phyloP scores from a whole-genome alignment of 2,888 invertebrate species.

The Hyles lineata region DNA sequence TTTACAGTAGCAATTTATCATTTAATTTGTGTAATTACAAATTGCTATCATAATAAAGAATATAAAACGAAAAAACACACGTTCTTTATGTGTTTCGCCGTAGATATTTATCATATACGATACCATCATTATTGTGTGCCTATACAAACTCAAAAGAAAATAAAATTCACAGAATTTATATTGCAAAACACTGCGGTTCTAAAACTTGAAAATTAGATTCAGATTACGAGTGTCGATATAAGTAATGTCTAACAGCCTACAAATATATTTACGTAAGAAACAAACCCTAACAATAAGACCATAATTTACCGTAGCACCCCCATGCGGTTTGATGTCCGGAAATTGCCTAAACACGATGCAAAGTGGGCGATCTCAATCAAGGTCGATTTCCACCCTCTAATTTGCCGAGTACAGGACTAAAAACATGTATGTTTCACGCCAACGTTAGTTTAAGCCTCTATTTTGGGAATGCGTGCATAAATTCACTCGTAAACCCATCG shows the following conservation, averaged over 20 bases:
- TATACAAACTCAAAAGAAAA: no score
- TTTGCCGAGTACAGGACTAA: background rate
- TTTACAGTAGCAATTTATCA: no score
- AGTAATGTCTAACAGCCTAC: background rate
- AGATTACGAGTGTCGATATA: no score
- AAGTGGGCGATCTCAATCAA: slow-evolving; percentile 13
- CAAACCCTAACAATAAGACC: background rate
- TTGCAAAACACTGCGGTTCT: no score
- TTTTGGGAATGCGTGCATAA: background rate
- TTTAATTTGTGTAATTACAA: no score
- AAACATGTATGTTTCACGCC: background rate
- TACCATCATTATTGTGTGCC: no score
- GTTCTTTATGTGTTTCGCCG: no score
- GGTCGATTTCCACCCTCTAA: slow-evolving; percentile 6
- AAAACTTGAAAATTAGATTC: no score
- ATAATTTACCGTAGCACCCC: background rate
- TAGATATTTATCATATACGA: no score
- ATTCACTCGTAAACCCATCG: background rate
- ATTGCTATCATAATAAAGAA: no score
- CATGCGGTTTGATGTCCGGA: background rate
- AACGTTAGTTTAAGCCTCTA: background rate
- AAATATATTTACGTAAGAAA: background rate
- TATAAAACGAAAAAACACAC: no score
- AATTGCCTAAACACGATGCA: slow-evolving; percentile 23
- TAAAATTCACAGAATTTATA: no score